Conservation (phyloP, 2,797 vertebrate genomes). For the Scolopax rusticola region DNA sequence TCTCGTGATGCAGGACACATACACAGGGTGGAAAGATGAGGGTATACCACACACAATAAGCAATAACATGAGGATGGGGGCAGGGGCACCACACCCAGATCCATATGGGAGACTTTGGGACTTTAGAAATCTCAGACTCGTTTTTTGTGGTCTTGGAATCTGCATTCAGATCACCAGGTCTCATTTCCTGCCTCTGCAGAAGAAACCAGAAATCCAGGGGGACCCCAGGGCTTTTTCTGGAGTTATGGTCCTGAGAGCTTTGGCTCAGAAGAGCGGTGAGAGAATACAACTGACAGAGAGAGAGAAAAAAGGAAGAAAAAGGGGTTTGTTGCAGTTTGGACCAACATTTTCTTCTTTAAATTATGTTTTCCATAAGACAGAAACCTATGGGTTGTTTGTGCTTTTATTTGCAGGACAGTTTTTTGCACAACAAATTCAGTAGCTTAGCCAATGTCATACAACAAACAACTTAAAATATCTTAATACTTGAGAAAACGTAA, state of each 20-base stretch:
- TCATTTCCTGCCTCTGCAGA: not conserved
- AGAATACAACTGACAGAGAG: not conserved
- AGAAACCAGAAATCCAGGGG: not conserved
- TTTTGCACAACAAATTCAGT: not conserved
- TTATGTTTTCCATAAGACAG: not conserved
- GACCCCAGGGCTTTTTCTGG: not conserved
- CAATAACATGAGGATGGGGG: fast-evolving
- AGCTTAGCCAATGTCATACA: not conserved
- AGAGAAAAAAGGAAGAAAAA: not conserved
- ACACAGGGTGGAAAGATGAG: not conserved
- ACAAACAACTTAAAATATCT: not conserved
- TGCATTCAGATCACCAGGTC: not conserved
- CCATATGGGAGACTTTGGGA: not conserved
- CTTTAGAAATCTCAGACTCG: not conserved
- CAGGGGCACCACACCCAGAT: not conserved
- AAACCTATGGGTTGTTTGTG: fast-evolving
- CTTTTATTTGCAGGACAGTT: not conserved
- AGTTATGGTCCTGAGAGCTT: not conserved
- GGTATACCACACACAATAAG: not conserved
- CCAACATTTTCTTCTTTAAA: not conserved
- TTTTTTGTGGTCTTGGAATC: not conserved
- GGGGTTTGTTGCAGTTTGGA: not conserved
- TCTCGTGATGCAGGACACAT: not conserved
- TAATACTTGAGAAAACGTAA: not conserved
- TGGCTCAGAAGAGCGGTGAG: not conserved